phyloP scores from a whole-genome alignment of 2,113 vertebrate genomes.

The Aviceda subcristata region DNA sequence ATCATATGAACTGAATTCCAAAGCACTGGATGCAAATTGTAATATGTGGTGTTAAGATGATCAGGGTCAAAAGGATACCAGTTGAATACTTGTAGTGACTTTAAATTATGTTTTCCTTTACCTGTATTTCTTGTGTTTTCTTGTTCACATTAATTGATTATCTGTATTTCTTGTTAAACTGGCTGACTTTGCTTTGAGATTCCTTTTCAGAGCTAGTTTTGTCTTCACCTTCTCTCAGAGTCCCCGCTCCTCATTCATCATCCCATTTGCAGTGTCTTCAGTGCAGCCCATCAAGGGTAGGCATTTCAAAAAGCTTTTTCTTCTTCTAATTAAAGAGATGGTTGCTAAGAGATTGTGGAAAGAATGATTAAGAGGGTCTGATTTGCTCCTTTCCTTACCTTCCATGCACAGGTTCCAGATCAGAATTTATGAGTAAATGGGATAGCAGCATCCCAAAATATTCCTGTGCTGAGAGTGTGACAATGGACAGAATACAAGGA shows the following conservation, averaged over 20 bases:
- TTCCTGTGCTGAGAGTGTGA: background rate
- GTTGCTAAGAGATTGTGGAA: conserved; percentile 77
- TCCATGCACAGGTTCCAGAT: conserved; percentile 45
- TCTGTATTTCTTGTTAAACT: background rate
- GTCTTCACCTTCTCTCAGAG: background rate
- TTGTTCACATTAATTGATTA: background rate
- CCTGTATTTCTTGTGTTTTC: background rate
- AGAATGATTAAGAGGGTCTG: conserved; percentile 40
- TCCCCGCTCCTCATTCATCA: background rate
- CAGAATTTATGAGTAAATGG: background rate
- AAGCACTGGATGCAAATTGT: background rate
- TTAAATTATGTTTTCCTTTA: background rate
- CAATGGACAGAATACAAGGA: background rate
- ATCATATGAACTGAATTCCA: background rate
- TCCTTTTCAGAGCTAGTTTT: background rate
- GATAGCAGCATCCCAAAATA: conserved; percentile 68
- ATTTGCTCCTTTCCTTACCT: conserved; percentile 63
- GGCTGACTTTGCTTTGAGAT: background rate
- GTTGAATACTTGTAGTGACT: background rate
- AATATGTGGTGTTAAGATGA: background rate
- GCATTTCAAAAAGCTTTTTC: conserved; percentile 21
- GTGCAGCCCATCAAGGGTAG: background rate
- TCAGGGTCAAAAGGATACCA: background rate
- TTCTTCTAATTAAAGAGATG: conserved; percentile 71
- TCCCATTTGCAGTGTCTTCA: background rate